Conservation (phyloP, 1,140 invertebrate genomes). For the Drosophila nebulosa region DNA sequence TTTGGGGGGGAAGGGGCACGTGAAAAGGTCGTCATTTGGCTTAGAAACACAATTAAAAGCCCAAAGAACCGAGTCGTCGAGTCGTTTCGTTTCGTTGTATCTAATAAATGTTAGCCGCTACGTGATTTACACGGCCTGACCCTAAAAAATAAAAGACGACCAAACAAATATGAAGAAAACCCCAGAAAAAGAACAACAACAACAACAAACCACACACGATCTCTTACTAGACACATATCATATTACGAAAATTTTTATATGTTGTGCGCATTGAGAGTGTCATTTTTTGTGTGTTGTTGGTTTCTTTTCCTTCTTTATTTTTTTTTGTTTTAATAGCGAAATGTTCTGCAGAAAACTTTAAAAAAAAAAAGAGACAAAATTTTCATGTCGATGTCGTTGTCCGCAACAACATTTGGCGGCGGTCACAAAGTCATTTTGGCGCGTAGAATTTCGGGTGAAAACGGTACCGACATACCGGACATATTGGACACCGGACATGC, state of each 20-base stretch:
- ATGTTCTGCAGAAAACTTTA: conserved; percentile 52
- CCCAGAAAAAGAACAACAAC: not conserved
- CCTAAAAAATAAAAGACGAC: conserved; percentile 65
- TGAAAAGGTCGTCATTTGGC: conserved; percentile 72
- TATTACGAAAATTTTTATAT: conserved; percentile 61
- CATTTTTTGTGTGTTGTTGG: not conserved
- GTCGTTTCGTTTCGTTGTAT: conserved; percentile 30
- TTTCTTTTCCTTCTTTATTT: not conserved
- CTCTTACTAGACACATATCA: conserved; percentile 48
- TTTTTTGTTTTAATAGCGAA: conserved; percentile 57
- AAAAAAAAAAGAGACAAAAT: conserved; percentile 44
- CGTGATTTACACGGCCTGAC: conserved; percentile 68
- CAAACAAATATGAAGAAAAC: conserved; percentile 11
- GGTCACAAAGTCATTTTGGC: conserved; percentile 14
- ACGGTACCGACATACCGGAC: conserved; percentile 38
- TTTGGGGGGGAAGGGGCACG: conserved; percentile 56
- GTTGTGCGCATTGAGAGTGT: conserved; percentile 1
- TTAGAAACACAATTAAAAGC: conserved; percentile 75
- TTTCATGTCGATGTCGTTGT: conserved; percentile 41
- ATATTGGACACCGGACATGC: conserved; percentile 42
- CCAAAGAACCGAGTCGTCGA: not conserved
- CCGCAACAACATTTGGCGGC: not conserved
- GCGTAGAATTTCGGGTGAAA: conserved; percentile 50
- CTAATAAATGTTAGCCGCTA: conserved; percentile 67
- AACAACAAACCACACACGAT: conserved; percentile 6